A percentile compares a stretch with the other conserved stretches of the same genome.
Conservation (phyloP, 2,113 vertebrate genomes). For the Lasiurus borealis region DNA sequence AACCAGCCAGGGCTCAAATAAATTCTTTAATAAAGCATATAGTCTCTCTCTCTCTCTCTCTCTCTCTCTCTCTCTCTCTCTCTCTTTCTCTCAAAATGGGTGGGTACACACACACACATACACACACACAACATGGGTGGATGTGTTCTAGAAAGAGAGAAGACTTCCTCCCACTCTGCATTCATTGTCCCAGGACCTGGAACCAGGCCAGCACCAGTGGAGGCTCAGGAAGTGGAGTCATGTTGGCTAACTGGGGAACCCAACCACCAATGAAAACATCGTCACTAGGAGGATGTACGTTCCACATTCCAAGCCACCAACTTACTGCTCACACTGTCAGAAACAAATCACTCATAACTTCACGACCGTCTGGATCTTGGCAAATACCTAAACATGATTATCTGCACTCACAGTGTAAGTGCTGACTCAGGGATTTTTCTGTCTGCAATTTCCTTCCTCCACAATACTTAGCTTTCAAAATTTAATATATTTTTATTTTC, state of each 20-base stretch:
- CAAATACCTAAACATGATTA: background rate
- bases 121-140: background rate
- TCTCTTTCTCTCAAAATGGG: no score
- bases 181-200: background rate
- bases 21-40: background rate
- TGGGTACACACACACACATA: no score
- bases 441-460: background rate
- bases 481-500: background rate
- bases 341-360: background rate
- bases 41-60: no score
- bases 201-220: background rate
- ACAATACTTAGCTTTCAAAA: background rate
- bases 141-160: background rate
- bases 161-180: background rate
- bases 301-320: background rate
- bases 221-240: background rate
- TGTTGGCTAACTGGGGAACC: background rate
- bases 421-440: background rate
- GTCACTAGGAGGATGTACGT: background rate
- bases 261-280: background rate
- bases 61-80: no score
- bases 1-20: background rate
- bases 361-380: background rate
- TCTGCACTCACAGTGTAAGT: background rate
- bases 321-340: background rate